Percentiles rank a stretch among this genome's conserved stretches.
phyloP scores from a whole-genome alignment of 2,797 vertebrate genomes.

The Selene dorsalis region DNA sequence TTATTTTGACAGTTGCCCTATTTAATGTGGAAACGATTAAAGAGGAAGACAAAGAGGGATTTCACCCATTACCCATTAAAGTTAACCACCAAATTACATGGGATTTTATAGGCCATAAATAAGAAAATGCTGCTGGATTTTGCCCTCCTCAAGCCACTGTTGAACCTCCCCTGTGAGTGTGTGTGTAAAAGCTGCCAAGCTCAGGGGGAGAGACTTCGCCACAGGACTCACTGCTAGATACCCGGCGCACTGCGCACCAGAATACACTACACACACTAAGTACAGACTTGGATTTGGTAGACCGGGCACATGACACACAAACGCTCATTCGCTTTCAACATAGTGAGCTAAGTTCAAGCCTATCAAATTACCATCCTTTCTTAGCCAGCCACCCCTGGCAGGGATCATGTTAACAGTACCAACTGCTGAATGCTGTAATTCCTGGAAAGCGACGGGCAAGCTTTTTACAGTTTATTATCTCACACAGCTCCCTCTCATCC shows the following conservation, averaged over 20 bases:
- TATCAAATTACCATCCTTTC: constrained; percentile 60
- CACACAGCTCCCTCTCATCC: constrained; percentile 69
- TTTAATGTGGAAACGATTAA: constrained; percentile 83
- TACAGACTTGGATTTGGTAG: constrained; percentile 41
- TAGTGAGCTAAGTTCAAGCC: constrained; percentile 57
- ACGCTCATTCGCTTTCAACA: constrained; percentile 48
- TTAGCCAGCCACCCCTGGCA: constrained; percentile 56
- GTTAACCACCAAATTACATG: constrained; percentile 83
- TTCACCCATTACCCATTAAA: constrained; percentile 84
- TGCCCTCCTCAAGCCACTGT: constrained; percentile 77
- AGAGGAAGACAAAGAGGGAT: constrained; percentile 82
- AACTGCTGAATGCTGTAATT: constrained; percentile 64
- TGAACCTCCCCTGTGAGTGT: constrained; percentile 67
- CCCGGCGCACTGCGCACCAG: constrained; percentile 34
- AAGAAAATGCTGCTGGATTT: constrained; percentile 79
- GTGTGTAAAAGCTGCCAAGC: constrained; percentile 61
- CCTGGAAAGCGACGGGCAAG: constrained; percentile 73
- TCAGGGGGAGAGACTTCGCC: constrained; percentile 70
- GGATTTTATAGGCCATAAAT: constrained; percentile 83
- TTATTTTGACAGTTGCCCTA: constrained; percentile 78
- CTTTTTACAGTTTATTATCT: constrained; percentile 76
- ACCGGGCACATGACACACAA: constrained; percentile 2
- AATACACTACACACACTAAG: constrained; percentile 29
- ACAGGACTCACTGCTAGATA: constrained; percentile 63
- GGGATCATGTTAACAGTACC: constrained; percentile 53